phyloP scores from a whole-genome alignment of 1,140 invertebrate species.

The Dinoponera quadriceps region DNA sequence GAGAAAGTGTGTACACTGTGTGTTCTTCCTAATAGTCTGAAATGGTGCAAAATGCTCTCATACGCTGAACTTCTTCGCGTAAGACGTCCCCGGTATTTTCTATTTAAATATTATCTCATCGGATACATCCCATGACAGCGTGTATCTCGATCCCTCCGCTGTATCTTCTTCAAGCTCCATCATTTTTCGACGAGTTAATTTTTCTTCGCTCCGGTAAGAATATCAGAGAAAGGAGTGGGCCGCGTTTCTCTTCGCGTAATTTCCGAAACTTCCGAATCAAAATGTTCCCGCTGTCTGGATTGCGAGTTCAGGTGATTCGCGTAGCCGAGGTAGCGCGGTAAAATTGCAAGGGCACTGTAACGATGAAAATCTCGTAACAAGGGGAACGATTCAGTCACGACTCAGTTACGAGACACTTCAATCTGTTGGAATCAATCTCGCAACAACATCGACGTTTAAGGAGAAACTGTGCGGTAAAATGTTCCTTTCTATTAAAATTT shows the following conservation, averaged over 20 bases:
- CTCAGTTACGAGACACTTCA: neutral
- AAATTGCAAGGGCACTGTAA: neutral
- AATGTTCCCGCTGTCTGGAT: neutral
- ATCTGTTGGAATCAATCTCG: neutral
- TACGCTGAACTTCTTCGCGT: too few relatives aligned
- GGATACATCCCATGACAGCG: neutral
- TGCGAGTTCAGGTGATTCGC: constrained; percentile 8
- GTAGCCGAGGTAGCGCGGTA: neutral
- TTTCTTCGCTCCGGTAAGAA: neutral
- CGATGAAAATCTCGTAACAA: neutral
- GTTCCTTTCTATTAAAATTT: neutral
- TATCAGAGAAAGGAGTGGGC: neutral
- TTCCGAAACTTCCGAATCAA: neutral
- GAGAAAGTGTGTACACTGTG: too few relatives aligned
- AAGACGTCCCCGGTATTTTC: neutral
- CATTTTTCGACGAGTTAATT: neutral
- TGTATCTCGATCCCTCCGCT: neutral
- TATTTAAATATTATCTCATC: constrained; percentile 35
- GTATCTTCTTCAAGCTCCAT: neutral
- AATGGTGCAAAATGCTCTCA: neutral
- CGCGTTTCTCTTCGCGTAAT: neutral
- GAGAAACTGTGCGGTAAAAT: neutral
- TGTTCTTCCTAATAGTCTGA: neutral
- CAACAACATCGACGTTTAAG: neutral
- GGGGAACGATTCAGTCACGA: neutral